Percentiles rank a stretch among this genome's conserved stretches.
phyloP scores from a whole-genome alignment of 64 coral and sea anemone genomes.

The Dendrophyllia cribrosa region DNA sequence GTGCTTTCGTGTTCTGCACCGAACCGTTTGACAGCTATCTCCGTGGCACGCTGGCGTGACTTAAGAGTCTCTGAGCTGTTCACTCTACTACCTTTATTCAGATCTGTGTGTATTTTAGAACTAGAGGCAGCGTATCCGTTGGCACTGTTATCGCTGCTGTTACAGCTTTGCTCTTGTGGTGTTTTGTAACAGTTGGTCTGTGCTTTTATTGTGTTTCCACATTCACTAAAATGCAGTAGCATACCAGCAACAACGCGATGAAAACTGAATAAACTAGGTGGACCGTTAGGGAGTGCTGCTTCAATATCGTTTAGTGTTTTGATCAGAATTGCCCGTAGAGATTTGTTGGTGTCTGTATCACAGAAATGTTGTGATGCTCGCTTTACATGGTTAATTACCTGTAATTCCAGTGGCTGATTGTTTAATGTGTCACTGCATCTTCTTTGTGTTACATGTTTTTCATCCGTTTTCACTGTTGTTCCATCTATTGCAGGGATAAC shows the following conservation, averaged over 20 bases:
- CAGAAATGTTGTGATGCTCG: background rate
- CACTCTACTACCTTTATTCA: background rate
- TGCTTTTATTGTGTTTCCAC: background rate
- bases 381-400: background rate
- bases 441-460: no score
- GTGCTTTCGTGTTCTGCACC: background rate
- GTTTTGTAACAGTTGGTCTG: background rate
- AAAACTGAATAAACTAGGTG: no score
- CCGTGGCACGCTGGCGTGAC: background rate
- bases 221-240: background rate
- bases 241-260: background rate
- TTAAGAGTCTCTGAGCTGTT: background rate
- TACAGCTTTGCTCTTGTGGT: background rate
- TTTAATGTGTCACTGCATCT: background rate
- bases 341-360: background rate
- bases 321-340: background rate
- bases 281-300: background rate
- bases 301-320: background rate
- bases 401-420: background rate
- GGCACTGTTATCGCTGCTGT: no score
- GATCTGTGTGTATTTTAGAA: background rate
- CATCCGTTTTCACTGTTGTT: background rate
- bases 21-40: background rate
- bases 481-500: background rate
- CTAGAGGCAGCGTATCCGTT: background rate